These are phyloP conservation scores for Drosophila willistoni DNA, from an alignment of 1,140 invertebrate genomes.

Conservation along the genomic window DNA sequence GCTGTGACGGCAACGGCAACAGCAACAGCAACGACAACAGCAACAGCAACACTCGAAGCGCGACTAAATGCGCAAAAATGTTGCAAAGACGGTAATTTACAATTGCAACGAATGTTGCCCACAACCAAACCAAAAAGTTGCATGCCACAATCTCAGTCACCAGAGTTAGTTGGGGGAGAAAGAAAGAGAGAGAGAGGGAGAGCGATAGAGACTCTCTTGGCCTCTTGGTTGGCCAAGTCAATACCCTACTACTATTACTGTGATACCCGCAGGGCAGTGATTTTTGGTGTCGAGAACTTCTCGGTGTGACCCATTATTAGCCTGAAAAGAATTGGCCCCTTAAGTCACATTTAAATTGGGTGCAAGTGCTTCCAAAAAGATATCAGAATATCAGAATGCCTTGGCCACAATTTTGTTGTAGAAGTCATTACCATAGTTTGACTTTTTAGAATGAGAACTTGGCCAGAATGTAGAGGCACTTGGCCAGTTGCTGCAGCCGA, in stretches of 20 bases:
- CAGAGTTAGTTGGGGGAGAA: neutral
- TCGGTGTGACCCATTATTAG: conserved; percentile 28
- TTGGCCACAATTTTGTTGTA: conserved; percentile 3
- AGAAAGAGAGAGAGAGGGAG: neutral
- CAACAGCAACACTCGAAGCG: conserved; percentile 72
- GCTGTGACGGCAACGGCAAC: conserved; percentile 48
- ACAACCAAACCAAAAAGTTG: conserved; percentile 22
- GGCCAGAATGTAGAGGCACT: no score
- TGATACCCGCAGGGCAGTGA: conserved; percentile 35
- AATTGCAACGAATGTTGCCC: conserved; percentile 63
- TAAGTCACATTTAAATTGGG: conserved; percentile 32
- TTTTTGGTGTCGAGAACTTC: conserved; percentile 27
- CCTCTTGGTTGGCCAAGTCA: conserved; percentile 10
- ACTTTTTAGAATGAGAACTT: no score
- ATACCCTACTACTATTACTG: conserved; percentile 42
- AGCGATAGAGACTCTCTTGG: conserved; percentile 9
- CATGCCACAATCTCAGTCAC: no score
- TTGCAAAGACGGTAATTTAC: conserved; percentile 80
- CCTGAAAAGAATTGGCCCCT: conserved; percentile 2
- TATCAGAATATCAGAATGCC: neutral
- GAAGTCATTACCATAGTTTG: no score
- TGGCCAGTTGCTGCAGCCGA: conserved; percentile 1
- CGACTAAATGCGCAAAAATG: conserved; percentile 81
- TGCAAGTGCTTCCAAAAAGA: conserved; percentile 34
- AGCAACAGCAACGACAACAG: neutral